A percentile compares a stretch with the other conserved stretches of the same genome.
phyloP scores from a whole-genome alignment of 2,888 invertebrate species.

The Heliconius hortense region DNA sequence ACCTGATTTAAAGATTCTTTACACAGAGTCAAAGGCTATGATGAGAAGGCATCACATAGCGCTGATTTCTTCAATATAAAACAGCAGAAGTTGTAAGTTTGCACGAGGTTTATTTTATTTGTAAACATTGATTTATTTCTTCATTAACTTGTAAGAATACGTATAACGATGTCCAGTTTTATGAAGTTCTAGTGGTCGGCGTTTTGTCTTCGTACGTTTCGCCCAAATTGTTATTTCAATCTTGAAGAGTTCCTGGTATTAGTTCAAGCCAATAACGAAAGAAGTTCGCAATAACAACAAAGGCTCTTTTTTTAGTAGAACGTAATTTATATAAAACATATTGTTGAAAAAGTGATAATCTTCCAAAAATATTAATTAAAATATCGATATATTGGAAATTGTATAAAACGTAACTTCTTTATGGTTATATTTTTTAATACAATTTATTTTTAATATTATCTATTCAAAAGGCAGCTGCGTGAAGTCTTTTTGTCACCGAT shows the following conservation, averaged over 20 bases:
- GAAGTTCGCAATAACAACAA: slow-evolving; percentile 15
- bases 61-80: too few relatives aligned
- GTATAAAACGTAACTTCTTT: too few relatives aligned
- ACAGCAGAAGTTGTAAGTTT: background rate
- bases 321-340: background rate
- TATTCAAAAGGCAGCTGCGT: too few relatives aligned
- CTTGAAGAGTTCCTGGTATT: slow-evolving; percentile 8
- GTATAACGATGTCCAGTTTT: background rate
- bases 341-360: too few relatives aligned
- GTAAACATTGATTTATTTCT: background rate
- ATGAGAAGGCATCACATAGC: too few relatives aligned
- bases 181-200: background rate
- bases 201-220: background rate
- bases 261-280: background rate
- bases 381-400: too few relatives aligned
- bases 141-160: background rate
- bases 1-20: too few relatives aligned
- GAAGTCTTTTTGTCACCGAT: too few relatives aligned
- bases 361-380: too few relatives aligned
- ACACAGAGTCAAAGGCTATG: too few relatives aligned
- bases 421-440: too few relatives aligned
- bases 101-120: background rate
- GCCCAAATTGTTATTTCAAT: slow-evolving; percentile 16
- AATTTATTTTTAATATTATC: too few relatives aligned
- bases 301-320: background rate